Conservation (phyloP, 2,888 invertebrate species). For the Choreutis nemorana region DNA sequence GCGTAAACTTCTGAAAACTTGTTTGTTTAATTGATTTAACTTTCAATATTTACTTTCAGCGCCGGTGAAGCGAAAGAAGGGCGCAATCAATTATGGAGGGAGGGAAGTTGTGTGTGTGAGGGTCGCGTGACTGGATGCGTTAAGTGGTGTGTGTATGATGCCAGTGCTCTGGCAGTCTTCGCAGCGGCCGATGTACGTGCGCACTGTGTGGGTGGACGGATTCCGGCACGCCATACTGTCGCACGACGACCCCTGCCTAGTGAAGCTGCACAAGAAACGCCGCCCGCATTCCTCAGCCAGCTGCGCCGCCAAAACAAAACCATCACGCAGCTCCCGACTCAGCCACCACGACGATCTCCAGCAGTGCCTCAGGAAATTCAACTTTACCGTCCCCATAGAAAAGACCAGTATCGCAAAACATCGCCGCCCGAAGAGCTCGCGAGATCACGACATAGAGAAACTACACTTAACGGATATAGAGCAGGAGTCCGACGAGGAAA, state of each 20-base stretch:
- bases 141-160: conserved; percentile 41
- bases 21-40: too few relatives aligned
- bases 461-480: conserved; percentile 38
- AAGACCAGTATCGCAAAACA: conserved; percentile 23
- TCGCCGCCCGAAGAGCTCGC: conserved; percentile 20
- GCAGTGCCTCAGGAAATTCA: conserved; percentile 31
- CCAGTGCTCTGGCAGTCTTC: conserved; percentile 70
- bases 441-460: conserved; percentile 27
- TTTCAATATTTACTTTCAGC: conserved; percentile 10
- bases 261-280: conserved; percentile 26
- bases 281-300: conserved; percentile 44
- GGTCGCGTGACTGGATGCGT: conserved; percentile 31
- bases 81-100: conserved; percentile 38
- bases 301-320: conserved; percentile 8
- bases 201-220: conserved; percentile 76
- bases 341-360: conserved; percentile 29
- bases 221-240: conserved; percentile 74
- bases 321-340: conserved; percentile 24
- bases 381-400: conserved; percentile 36
- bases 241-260: conserved; percentile 65
- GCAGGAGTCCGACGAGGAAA: conserved; percentile 32
- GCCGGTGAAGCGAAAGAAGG: conserved; percentile 5
- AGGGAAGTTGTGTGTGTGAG: conserved; percentile 20
- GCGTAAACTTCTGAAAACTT: too few relatives aligned
- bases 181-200: conserved; percentile 67